Base-by-base conservation (phyloP, 2,888 invertebrate species). In the Drosophila algonquin region DNA sequence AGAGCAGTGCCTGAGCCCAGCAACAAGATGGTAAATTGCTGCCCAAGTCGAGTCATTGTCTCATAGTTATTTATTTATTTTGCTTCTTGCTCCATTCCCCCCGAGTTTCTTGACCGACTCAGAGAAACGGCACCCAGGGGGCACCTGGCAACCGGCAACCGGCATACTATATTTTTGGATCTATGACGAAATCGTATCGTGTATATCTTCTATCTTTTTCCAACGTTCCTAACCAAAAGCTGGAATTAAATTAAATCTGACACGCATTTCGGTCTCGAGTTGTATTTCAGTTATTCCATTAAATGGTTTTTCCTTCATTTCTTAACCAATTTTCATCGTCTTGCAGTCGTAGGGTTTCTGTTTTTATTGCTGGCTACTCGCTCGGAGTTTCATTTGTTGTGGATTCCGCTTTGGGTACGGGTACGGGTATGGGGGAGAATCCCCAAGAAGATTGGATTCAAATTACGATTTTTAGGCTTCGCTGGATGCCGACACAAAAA, bases 401-500 rank as follows among this genome's bases (percentile, higher is more conserved):
- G 54, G 40, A 27, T 53, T 50, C 54, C 46, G 27, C 44, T 53
- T 54, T 64, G 62, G 54, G 47, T 54, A 51, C 51, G n/a, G 55
- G 68, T 54, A 55, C 51, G n/a, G 55, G 71, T 54, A 55, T 54
- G 76, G 68, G 74, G 72, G 79, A 85, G 85, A 84, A 87, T 81
- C 73, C 80, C 82, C 63, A 62, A 83, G 75, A 89, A 81, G 80
- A 85, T 89, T 89, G 89, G 87, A 87, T 80, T 85, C 88, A 85
- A 85, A 85, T 85, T 85, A 85, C 89, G 63, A 74, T 87, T 87
- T 87, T 87, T 75, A 81, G 89, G 81, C 89, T 83, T 83, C 87
- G 81, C 48, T 86, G 81, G 65, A 67, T 79, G 56, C 55, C 63
- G 65, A 53, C 58, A 68, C 69, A 72, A 73, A 75, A 77, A 85